Percentiles rank a stretch among this genome's conserved stretches.
Conservation (phyloP, 1,140 invertebrate species). For the Hetaerina americana region DNA sequence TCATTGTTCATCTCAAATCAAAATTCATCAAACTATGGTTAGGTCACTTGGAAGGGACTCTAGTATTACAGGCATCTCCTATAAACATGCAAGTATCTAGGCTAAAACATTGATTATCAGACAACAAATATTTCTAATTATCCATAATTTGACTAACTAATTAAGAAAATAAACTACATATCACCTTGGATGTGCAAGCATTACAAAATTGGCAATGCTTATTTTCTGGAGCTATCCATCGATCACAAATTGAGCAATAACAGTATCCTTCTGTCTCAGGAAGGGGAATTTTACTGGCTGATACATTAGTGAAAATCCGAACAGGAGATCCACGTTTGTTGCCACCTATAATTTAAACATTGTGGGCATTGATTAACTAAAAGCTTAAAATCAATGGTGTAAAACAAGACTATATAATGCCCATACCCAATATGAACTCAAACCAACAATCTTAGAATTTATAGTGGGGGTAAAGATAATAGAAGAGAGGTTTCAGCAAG, state of each 20-base stretch:
- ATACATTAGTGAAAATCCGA: conserved; percentile 71
- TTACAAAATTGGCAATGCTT: conserved; percentile 60
- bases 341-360: conserved; percentile 19
- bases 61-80: no score
- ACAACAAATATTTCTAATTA: no score
- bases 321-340: conserved; percentile 57
- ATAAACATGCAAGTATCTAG: no score
- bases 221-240: conserved; percentile 55
- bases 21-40: no score
- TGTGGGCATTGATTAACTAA: background rate
- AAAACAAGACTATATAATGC: background rate
- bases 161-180: background rate
- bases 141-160: background rate
- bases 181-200: conserved; percentile 57
- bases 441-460: background rate
- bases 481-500: no score
- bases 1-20: no score
- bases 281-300: conserved; percentile 35
- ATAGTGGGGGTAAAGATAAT: no score
- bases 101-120: no score
- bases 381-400: background rate
- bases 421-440: background rate
- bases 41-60: no score
- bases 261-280: conserved; percentile 53
- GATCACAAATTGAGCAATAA: conserved; percentile 54